Conservation (phyloP, 1,140 invertebrate species). For the Orius insidiosus region DNA sequence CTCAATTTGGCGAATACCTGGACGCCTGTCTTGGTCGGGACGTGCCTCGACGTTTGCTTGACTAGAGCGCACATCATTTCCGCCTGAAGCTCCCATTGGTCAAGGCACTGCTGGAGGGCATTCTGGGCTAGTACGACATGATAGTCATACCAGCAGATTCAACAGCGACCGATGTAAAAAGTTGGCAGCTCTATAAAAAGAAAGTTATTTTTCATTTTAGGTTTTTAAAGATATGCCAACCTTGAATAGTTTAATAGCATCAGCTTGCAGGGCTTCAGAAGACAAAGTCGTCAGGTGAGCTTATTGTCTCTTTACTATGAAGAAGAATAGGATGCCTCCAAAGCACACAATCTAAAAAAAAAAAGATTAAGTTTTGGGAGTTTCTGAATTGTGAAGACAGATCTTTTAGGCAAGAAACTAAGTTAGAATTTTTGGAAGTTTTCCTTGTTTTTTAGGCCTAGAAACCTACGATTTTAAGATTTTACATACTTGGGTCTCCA, state of each 20-base stretch:
- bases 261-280: slow-evolving; percentile 64
- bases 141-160: slow-evolving; percentile 92
- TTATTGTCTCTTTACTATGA: slow-evolving; percentile 78
- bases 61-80: slow-evolving; percentile 81
- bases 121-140: slow-evolving; percentile 90
- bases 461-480: too few species aligned
- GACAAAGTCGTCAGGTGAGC: slow-evolving; percentile 74
- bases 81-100: slow-evolving; percentile 73
- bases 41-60: slow-evolving; percentile 80
- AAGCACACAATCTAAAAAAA: slow-evolving; percentile 57
- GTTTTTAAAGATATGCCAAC: slow-evolving; percentile 30
- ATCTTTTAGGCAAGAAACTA: too few species aligned
- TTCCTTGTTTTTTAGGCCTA: too few species aligned
- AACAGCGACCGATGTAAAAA: slow-evolving; percentile 85
- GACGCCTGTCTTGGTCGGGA: slow-evolving; percentile 69
- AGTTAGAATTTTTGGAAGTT: too few species aligned
- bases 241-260: slow-evolving; percentile 90
- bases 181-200: slow-evolving; percentile 63
- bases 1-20: slow-evolving; percentile 47
- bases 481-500: slow-evolving; percentile 78
- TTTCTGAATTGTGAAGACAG: too few species aligned
- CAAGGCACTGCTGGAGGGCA: slow-evolving; percentile 75
- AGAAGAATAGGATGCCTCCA: slow-evolving; percentile 85
- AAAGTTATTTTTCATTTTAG: slow-evolving; percentile 3
- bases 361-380: slow-evolving; percentile 4